A percentile compares a stretch with the other conserved stretches of the same genome.
Evolutionary conservation across 2,797 vertebrate species (phyloP).

Genomic region (Muraenolepis orangiensis): DNA sequence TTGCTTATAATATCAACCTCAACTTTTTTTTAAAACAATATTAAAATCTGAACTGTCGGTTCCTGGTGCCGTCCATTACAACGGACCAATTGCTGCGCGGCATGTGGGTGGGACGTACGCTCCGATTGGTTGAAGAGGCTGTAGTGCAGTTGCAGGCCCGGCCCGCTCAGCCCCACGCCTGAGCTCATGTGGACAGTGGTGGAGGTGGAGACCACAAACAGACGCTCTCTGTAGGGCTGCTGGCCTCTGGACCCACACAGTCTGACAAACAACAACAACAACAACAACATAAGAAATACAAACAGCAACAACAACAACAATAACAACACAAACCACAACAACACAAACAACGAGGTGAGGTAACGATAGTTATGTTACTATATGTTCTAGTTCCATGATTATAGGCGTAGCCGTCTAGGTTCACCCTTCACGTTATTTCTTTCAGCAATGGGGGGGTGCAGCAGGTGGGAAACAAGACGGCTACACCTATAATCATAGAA

Average conservation of each 20-base stretch:
- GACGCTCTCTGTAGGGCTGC: slow-evolving; percentile 81
- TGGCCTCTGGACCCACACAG: slow-evolving; percentile 82
- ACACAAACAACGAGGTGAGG: background rate
- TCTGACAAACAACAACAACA: slow-evolving; percentile 57
- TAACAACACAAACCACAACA: background rate
- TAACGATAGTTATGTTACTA: too few relatives aligned
- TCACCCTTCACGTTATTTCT: too few relatives aligned
- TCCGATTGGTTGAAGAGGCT: slow-evolving; percentile 87
- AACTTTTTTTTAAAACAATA: too few relatives aligned
- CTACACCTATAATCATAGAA: too few relatives aligned
- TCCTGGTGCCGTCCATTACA: background rate
- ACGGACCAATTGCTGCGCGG: background rate
- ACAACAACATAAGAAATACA: background rate
- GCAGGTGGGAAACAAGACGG: too few relatives aligned
- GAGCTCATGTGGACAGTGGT: slow-evolving; percentile 83
- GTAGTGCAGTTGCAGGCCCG: slow-evolving; percentile 83
- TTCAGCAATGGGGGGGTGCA: too few relatives aligned
- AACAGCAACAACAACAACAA: background rate
- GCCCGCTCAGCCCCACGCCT: slow-evolving; percentile 84
- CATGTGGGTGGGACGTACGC: slow-evolving; percentile 71
- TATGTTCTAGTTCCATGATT: too few relatives aligned
- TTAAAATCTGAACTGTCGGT: too few relatives aligned
- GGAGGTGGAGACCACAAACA: slow-evolving; percentile 68
- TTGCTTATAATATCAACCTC: background rate
- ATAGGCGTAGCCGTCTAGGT: too few relatives aligned